phyloP scores from a whole-genome alignment of 2,797 vertebrate species.

The Eulemur mongoz region DNA sequence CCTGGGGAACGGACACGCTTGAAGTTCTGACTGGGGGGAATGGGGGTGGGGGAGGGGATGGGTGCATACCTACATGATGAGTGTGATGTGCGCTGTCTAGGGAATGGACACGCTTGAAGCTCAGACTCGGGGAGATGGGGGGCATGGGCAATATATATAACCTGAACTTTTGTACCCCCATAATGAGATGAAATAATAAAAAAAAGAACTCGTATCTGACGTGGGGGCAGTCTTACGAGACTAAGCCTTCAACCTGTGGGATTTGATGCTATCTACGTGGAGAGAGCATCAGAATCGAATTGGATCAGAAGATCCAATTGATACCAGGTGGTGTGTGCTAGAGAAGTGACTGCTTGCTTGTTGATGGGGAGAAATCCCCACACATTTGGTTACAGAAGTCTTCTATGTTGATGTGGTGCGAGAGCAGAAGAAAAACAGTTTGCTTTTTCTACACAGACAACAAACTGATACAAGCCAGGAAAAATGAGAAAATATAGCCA shows the following conservation, averaged over 20 bases:
- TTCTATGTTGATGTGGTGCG: background rate
- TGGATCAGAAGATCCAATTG: background rate
- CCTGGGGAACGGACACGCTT: no score
- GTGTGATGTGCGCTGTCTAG: no score
- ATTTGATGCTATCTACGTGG: background rate
- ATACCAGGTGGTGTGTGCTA: background rate
- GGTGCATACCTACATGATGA: no score
- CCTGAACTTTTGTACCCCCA: no score
- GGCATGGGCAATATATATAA: no score
- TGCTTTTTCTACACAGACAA: background rate
- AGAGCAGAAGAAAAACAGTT: background rate
- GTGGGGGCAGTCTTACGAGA: background rate
- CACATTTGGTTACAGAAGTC: background rate
- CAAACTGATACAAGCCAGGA: background rate
- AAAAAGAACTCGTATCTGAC: background rate
- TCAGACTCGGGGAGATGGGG: no score
- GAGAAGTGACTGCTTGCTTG: background rate
- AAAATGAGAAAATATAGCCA: conserved; percentile 5
- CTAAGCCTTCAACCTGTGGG: background rate
- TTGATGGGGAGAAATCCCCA: background rate
- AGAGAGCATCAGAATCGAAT: background rate
- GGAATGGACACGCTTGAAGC: no score
- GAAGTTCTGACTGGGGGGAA: no score
- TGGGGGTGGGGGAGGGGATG: no score
- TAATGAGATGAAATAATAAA: no score